phyloP scores from a whole-genome alignment of 2,797 vertebrate genomes.

The Ambastaia sidthimunki region DNA sequence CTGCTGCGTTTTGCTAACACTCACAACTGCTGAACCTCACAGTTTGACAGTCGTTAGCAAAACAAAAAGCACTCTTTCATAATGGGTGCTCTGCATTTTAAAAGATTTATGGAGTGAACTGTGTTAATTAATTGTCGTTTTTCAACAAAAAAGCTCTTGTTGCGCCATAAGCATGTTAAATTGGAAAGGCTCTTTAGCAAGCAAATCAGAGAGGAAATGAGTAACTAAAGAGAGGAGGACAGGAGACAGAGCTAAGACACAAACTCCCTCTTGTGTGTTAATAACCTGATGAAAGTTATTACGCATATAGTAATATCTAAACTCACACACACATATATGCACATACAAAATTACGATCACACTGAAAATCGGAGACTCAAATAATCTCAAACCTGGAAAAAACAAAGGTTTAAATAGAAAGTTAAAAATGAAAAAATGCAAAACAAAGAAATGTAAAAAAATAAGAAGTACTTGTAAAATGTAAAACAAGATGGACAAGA shows the following conservation, averaged over 20 bases:
- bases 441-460: no score
- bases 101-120: constrained; percentile 37
- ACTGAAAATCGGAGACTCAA: no score
- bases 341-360: no score
- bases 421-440: no score
- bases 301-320: not conserved
- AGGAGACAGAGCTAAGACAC: constrained; percentile 5
- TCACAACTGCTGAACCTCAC: constrained; percentile 25
- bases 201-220: constrained; percentile 2
- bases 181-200: constrained; percentile 19
- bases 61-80: constrained; percentile 34
- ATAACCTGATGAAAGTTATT: not conserved
- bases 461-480: no score
- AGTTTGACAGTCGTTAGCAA: constrained; percentile 23
- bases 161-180: constrained; percentile 33
- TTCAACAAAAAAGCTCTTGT: constrained; percentile 45
- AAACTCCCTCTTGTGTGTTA: not conserved
- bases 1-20: constrained; percentile 16
- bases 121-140: constrained; percentile 36
- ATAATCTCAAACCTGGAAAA: no score
- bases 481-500: no score
- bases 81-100: constrained; percentile 34
- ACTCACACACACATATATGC: no score
- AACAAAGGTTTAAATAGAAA: no score
- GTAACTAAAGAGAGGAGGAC: not conserved